Evolutionary conservation across 2,888 invertebrate species (phyloP).

Genomic region (Apoderus coryli): DNA sequence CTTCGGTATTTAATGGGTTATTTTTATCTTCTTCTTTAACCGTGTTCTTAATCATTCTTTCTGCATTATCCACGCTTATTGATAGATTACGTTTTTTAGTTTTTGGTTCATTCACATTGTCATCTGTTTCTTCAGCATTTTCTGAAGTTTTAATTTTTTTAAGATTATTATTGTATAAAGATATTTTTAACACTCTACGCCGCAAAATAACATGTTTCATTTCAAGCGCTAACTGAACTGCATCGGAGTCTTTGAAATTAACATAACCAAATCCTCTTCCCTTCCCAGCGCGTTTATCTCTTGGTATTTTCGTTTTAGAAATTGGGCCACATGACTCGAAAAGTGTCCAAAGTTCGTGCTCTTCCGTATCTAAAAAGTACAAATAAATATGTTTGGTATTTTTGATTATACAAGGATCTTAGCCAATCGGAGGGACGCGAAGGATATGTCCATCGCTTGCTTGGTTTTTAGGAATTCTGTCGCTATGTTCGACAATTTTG

Average conservation of each 20-base stretch:
- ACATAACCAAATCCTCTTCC: conserved; percentile 70
- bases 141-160: conserved; percentile 5
- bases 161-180: conserved; percentile 30
- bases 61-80: conserved; percentile 29
- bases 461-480: too few species aligned
- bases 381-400: conserved; percentile 4
- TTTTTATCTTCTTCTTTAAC: conserved; percentile 17
- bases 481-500: too few species aligned
- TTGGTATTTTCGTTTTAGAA: conserved; percentile 49
- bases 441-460: too few species aligned
- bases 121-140: conserved; percentile 10
- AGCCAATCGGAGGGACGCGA: too few species aligned
- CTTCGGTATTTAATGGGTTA: conserved; percentile 22
- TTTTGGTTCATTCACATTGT: too few species aligned
- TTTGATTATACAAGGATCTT: conserved; percentile 9
- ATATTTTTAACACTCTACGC: conserved; percentile 45
- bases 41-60: conserved; percentile 23
- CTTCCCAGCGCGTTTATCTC: conserved; percentile 51
- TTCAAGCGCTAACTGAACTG: conserved; percentile 50
- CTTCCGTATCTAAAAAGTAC: conserved; percentile 40
- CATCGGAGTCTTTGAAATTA: conserved; percentile 50
- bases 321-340: conserved; percentile 63
- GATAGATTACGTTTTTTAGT: too few species aligned
- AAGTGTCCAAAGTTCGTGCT: conserved; percentile 48
- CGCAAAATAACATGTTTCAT: conserved; percentile 44